These are phyloP conservation scores for Argyresthia albistria DNA, from an alignment of 2,888 invertebrate species.

Conservation along the genomic window DNA sequence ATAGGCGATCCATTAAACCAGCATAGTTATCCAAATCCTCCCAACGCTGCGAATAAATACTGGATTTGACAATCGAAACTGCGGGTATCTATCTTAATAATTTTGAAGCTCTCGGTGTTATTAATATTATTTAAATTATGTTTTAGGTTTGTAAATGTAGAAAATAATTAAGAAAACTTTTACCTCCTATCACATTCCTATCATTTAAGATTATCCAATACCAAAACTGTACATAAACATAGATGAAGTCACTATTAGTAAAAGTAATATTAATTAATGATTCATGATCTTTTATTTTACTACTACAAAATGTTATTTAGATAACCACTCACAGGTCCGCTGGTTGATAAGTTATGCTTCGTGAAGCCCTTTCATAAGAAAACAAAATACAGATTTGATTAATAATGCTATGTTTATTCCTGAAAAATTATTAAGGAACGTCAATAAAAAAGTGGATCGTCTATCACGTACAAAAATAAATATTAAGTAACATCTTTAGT, in stretches of 20 bases:
- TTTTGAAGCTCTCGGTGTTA: constrained; percentile 9
- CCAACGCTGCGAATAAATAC: constrained; percentile 57
- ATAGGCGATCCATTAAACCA: constrained; percentile 51
- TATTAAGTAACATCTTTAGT: neutral
- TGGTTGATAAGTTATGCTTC: too few relatives aligned
- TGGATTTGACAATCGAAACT: constrained; percentile 52
- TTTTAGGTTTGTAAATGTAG: constrained; percentile 22
- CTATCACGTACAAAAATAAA: neutral
- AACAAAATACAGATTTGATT: too few relatives aligned
- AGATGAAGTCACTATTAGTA: constrained; percentile 33
- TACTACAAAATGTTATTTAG: too few relatives aligned
- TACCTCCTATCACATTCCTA: constrained; percentile 65
- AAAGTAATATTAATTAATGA: constrained; percentile 11
- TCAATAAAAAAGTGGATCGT: neutral
- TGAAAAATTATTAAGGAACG: too few relatives aligned
- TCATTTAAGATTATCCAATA: constrained; percentile 41
- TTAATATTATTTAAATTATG: constrained; percentile 40
- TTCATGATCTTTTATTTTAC: neutral
- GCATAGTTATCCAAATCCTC: constrained; percentile 58
- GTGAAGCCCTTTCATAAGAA: too few relatives aligned
- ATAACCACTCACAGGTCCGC: too few relatives aligned
- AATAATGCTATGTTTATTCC: too few relatives aligned
- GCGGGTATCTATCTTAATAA: constrained; percentile 7
- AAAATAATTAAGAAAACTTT: constrained; percentile 32
- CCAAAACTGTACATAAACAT: constrained; percentile 63